Conservation (phyloP, 2,888 invertebrate species). For the Microctonus brassicae region DNA sequence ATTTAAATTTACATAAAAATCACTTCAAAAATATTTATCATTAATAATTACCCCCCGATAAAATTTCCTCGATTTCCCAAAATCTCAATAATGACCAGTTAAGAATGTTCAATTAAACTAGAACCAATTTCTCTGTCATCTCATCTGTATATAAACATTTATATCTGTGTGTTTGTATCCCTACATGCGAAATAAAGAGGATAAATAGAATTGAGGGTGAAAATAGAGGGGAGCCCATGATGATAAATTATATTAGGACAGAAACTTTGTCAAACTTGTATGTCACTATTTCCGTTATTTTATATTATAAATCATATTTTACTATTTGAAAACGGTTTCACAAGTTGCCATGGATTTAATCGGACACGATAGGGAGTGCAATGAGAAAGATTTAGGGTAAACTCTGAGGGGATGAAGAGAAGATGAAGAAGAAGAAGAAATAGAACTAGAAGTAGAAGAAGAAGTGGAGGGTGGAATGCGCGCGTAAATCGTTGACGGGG, state of each 20-base stretch:
- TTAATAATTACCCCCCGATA: too few relatives aligned
- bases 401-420: not conserved
- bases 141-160: too few relatives aligned
- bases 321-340: not conserved
- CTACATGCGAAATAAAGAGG: too few relatives aligned
- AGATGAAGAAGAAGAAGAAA: too few relatives aligned
- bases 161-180: too few relatives aligned
- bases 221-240: not conserved
- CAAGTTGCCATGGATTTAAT: constrained; percentile 18
- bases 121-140: too few relatives aligned
- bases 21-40: too few relatives aligned
- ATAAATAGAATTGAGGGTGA: not conserved
- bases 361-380: not conserved
- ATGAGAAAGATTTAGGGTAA: not conserved
- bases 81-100: too few relatives aligned
- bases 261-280: constrained; percentile 1
- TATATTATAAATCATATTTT: not conserved
- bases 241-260: not conserved
- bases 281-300: not conserved
- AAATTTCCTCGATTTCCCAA: too few relatives aligned
- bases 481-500: constrained; percentile 20
- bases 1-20: too few relatives aligned
- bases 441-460: too few relatives aligned
- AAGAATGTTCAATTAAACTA: too few relatives aligned
- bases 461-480: not conserved